Conservation (phyloP, 1,140 invertebrate species). For the Lepidurus arcticus region DNA sequence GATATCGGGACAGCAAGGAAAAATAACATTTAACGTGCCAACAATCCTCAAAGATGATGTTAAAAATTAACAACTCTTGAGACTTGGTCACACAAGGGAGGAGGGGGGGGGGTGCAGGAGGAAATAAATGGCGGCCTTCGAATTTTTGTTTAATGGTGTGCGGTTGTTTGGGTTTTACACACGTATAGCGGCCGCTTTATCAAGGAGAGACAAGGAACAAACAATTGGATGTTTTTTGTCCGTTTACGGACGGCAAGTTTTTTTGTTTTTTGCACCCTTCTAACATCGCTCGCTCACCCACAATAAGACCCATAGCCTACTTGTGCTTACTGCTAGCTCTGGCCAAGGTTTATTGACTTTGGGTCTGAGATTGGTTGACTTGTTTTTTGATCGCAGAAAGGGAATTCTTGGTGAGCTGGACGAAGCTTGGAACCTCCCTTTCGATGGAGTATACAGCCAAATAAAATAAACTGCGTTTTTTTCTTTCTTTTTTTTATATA, state of each 20-base stretch:
- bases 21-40: not conserved
- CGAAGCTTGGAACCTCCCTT: not conserved
- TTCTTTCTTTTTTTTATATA: no score
- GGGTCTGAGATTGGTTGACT: slow-evolving; percentile 15
- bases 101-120: no score
- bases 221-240: not conserved
- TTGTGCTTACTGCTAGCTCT: not conserved
- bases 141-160: not conserved
- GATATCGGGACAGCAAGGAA: not conserved
- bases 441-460: no score
- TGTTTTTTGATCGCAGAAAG: not conserved
- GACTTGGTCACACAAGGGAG: no score
- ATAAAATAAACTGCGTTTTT: no score
- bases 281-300: not conserved
- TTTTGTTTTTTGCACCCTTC: no score
- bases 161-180: not conserved
- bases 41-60: not conserved
- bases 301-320: not conserved
- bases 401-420: not conserved
- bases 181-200: slow-evolving; percentile 8
- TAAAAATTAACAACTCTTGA: not conserved
- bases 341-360: slow-evolving; percentile 14
- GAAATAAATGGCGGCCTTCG: no score
- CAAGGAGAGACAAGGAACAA: slow-evolving; percentile 2
- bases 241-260: not conserved